Base-by-base conservation (phyloP, 2,888 invertebrate genomes). In the Caenorhabditis macrosperma region DNA sequence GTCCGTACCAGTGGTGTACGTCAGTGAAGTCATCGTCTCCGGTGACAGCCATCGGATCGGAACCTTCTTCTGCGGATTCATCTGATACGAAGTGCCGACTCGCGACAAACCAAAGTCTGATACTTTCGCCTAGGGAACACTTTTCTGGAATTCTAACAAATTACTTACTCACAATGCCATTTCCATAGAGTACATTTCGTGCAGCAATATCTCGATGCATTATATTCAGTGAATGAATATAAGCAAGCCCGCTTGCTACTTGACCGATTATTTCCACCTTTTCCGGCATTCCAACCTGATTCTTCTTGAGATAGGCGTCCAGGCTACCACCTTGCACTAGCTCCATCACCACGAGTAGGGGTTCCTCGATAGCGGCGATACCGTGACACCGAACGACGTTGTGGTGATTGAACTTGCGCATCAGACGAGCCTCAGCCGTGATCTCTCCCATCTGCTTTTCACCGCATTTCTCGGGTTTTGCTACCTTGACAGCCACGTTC, bases 1-100 rank as follows among this genome's bases (percentile, higher is more conserved):
- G 66, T 87, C 87, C 7, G 85, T 82, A 48, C 82, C 75, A 48
- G 78, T 78, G 1, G 82, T 78, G 74, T 85, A 86, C 9, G 66
- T 57, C 33, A 59, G 69, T 0, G 71, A 63, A 9, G 63, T 61
- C 12, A 87, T 57, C 9, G 85, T 86, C 59, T 87, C 87, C 20
- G 85, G 85, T 6, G 87, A 82, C 12, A 87, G 74, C 87, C 87
- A 87, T 44, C 84, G 63, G 52, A 87, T 85, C 10, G 87, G 87
- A 7, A 79, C 85, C 35, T 82, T 82, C 26, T 61, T 61, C n/a
- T 57, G 44, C 33, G 72, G 66, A 63, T 71, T 46, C 84, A 67
- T 86, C 82, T 85, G 78, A 48, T 82, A 85, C 15, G 46, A 41
- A 12, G 79, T 54, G 6, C 85, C 85, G 44, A 79, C 76, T 10